phyloP scores from a whole-genome alignment of 2,797 vertebrate genomes.

The Aphelocoma californica region DNA sequence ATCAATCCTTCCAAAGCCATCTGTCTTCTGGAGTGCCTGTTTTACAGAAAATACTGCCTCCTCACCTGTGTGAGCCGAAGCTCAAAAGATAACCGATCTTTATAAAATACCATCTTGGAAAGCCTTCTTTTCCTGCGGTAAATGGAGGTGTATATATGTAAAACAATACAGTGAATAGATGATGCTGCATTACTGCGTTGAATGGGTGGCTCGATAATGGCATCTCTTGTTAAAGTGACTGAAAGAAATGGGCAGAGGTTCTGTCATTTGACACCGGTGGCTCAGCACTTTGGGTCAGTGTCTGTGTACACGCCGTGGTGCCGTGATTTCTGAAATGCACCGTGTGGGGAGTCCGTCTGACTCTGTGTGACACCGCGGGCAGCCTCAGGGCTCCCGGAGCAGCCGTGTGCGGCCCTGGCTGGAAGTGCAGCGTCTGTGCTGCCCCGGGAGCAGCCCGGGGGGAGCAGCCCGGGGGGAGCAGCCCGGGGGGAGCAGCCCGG shows the following conservation, averaged over 20 bases:
- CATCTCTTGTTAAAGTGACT: not conserved
- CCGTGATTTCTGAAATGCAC: not conserved
- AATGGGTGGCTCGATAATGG: not conserved
- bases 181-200: rapidly evolving
- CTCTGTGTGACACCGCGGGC: not conserved
- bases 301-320: not conserved
- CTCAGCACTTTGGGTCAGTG: not conserved
- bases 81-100: not conserved
- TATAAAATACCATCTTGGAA: not conserved
- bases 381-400: not conserved
- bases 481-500: no score
- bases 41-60: not conserved
- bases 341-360: not conserved
- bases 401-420: not conserved
- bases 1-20: not conserved
- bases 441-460: no score
- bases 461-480: not conserved
- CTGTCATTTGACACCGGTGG: not conserved
- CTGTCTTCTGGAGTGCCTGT: not conserved
- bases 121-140: not conserved
- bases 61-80: not conserved
- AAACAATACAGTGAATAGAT: not conserved
- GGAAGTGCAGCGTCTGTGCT: not conserved
- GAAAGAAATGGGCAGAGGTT: not conserved
- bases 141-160: not conserved